These are phyloP conservation scores for Enoplosus armatus DNA, from an alignment of 2,797 vertebrate genomes.

Conservation along the genomic window DNA sequence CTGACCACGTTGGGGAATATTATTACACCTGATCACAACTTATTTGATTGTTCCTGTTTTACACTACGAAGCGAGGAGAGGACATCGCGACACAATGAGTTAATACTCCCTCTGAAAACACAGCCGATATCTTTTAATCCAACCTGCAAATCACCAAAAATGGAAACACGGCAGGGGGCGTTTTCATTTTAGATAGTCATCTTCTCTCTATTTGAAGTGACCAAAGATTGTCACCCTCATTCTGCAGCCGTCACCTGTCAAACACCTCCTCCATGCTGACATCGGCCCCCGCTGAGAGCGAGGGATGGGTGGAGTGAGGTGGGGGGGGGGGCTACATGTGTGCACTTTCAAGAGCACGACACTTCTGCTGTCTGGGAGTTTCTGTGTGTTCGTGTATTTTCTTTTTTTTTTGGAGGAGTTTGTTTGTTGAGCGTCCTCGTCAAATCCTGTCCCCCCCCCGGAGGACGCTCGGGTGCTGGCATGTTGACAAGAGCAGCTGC, in stretches of 20 bases:
- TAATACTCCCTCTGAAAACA: slow-evolving; percentile 11
- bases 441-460: slow-evolving; percentile 33
- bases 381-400: slow-evolving; percentile 19
- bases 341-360: slow-evolving; percentile 30
- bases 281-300: background rate
- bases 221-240: slow-evolving; percentile 49
- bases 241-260: slow-evolving; percentile 56
- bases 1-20: background rate
- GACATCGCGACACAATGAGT: slow-evolving; percentile 22
- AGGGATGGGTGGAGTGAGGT: background rate
- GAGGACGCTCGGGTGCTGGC: slow-evolving; percentile 62
- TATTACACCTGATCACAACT: slow-evolving; percentile 1
- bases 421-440: slow-evolving; percentile 50
- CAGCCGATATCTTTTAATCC: slow-evolving; percentile 34
- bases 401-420: slow-evolving; percentile 11
- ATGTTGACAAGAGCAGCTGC: slow-evolving; percentile 78
- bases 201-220: slow-evolving; percentile 48
- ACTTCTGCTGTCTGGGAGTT: slow-evolving; percentile 9
- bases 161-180: slow-evolving; percentile 7
- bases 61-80: background rate
- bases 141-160: background rate
- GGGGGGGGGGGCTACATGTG: background rate
- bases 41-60: slow-evolving; percentile 11
- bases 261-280: slow-evolving; percentile 19
- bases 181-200: slow-evolving; percentile 67